Percentiles rank a stretch among this genome's conserved stretches.
Conservation (phyloP, 2,888 invertebrate species). For the Aproaerema taeniolella region DNA sequence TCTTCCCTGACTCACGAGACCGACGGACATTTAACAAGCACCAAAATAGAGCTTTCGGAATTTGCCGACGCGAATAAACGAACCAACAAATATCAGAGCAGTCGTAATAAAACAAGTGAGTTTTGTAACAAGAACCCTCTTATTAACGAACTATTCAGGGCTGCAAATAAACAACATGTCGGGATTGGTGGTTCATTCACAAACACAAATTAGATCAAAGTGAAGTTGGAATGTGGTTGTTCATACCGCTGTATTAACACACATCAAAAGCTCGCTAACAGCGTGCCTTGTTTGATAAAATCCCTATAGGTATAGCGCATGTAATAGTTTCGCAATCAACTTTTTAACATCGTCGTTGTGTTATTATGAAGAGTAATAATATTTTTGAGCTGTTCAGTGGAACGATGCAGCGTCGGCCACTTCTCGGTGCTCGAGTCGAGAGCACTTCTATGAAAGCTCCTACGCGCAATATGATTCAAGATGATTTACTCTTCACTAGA, state of each 20-base stretch:
- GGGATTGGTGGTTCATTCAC: constrained; percentile 19
- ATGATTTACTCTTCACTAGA: constrained; percentile 46
- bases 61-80: constrained; percentile 10
- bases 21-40: constrained; percentile 46
- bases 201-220: constrained; percentile 27
- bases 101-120: constrained; percentile 7
- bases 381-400: constrained; percentile 1
- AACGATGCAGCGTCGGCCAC: constrained; percentile 39
- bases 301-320: not conserved
- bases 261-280: constrained; percentile 15
- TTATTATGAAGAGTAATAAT: not conserved
- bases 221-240: constrained; percentile 16
- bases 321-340: no score
- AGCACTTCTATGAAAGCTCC: constrained; percentile 52
- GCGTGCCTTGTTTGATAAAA: constrained; percentile 4
- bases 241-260: constrained; percentile 17
- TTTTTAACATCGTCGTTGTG: not conserved
- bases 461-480: constrained; percentile 48
- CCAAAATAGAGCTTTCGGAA: constrained; percentile 41
- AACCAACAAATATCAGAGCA: constrained; percentile 6
- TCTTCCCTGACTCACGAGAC: constrained; percentile 46
- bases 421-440: constrained; percentile 47
- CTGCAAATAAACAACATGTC: constrained; percentile 20
- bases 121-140: constrained; percentile 8
- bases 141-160: constrained; percentile 10